Conservation (phyloP, 2,888 invertebrate species). For the Adela reaumurella region DNA sequence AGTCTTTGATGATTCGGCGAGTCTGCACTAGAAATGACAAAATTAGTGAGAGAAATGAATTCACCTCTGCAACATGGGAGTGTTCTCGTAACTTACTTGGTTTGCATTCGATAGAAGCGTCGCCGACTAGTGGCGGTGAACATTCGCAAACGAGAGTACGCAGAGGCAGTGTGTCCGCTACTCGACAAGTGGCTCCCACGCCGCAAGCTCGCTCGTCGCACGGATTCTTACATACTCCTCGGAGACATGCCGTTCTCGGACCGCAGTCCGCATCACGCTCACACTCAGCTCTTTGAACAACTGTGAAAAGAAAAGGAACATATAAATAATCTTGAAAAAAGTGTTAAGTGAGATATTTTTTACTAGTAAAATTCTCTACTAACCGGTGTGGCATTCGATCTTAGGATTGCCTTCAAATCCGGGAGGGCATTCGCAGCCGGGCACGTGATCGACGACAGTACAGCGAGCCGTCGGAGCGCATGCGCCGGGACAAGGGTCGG, state of each 20-base stretch:
- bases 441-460: conserved; percentile 69
- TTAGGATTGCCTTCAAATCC: conserved; percentile 78
- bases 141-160: conserved; percentile 87
- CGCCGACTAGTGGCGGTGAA: conserved; percentile 76
- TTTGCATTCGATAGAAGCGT: conserved; percentile 80
- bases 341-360: no score
- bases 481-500: conserved; percentile 79
- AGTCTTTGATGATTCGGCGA: no score
- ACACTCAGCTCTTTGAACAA: conserved; percentile 62
- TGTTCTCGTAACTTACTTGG: conserved; percentile 62
- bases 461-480: conserved; percentile 79
- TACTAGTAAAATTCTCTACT: no score
- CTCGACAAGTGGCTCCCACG: conserved; percentile 74
- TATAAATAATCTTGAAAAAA: no score
- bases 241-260: conserved; percentile 80
- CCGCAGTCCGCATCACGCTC: conserved; percentile 79
- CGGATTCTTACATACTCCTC: conserved; percentile 75
- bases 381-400: conserved; percentile 61
- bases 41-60: background rate
- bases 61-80: no score
- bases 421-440: conserved; percentile 78
- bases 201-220: conserved; percentile 80
- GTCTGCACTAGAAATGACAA: background rate
- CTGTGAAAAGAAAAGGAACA: conserved; percentile 18
- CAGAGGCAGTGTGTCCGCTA: conserved; percentile 81